Evolutionary conservation across 1,140 invertebrate species (phyloP).

Genomic region (Anoplolepis gracilipes): DNA sequence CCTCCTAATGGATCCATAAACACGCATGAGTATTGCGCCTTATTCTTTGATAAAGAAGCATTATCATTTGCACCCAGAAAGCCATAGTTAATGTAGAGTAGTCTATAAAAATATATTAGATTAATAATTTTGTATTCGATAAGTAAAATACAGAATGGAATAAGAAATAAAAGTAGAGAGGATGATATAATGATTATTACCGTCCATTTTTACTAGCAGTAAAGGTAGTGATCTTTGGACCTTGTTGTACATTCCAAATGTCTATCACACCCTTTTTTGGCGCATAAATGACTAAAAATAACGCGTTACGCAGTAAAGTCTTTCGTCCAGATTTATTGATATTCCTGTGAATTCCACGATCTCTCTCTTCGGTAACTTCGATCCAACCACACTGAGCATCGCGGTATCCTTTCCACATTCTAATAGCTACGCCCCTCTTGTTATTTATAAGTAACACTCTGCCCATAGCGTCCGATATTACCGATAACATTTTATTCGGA

Average conservation of each 20-base stretch:
- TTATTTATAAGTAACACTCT: conserved; percentile 95
- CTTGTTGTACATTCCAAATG: conserved; percentile 94
- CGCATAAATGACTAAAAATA: conserved; percentile 95
- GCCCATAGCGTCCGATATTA: conserved; percentile 94
- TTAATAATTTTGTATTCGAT: not conserved
- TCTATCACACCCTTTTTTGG: conserved; percentile 94
- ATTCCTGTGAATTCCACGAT: conserved; percentile 80
- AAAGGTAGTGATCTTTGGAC: conserved; percentile 95
- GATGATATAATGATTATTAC: conserved; percentile 75
- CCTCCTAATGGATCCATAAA: conserved; percentile 93
- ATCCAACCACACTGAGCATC: conserved; percentile 97
- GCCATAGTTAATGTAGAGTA: conserved; percentile 92
- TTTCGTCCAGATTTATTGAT: conserved; percentile 81
- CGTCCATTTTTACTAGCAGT: conserved; percentile 93
- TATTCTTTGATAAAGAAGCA: conserved; percentile 83
- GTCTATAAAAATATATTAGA: conserved; percentile 81
- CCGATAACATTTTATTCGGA: conserved; percentile 92
- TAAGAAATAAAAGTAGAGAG: not conserved
- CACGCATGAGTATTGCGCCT: conserved; percentile 89
- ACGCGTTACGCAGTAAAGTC: conserved; percentile 85
- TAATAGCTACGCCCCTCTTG: conserved; percentile 91
- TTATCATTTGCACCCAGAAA: conserved; percentile 89
- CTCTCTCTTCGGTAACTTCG: conserved; percentile 90
- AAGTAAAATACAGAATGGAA: not conserved
- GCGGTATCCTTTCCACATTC: conserved; percentile 97